Evolutionary conservation across 2,797 vertebrate species (phyloP), one percentile per base, ranked within the genome.

Genomic region (Chaetodon trifasciatus): DNA sequence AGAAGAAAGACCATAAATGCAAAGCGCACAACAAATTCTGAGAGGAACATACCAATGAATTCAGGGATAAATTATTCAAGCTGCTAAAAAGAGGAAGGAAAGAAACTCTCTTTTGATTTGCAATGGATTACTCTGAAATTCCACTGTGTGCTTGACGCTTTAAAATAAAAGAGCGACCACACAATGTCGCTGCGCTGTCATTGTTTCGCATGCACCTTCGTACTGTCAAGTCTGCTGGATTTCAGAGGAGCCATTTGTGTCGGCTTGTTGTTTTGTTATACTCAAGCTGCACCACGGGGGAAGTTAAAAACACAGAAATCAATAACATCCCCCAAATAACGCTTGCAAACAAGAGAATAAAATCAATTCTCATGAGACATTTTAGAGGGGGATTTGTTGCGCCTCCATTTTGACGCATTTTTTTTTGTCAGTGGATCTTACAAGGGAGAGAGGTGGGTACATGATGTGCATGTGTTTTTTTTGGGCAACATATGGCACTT

Each of bases 221-320:
- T 63, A 76, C 42, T 65, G 66, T 74, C 50, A 44, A 13, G 71
- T 71, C 82, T 73, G 73, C 66, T 68, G 79, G 63, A 81, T 86
- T 88, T 82, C 74, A 87, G 64, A 79, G 72, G 78, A 89, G 71
- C 42, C 70, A 66, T 90, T 93, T 89, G 61, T 83, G 82, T 78
- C 42, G 17, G 75, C 57, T 74, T 82, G 84, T 81, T 82, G 76
- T 82, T 81, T 46, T 75, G 50, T 67, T 86, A 69, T 50, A 82
- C 57, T 81, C 72, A 78, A 79, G 79, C 79, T 40, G 47, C 37
- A 76, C 70, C 79, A 79, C 70, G 50, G 24, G 78, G 88, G 60
- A 63, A 86, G 69, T 57, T 71, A 88, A 93, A 89, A 62, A 84
- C 69, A 85, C 44, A 76, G 62, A 89, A 92, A 93, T 93, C 92